Evolutionary conservation across 2,888 invertebrate genomes (phyloP).

Genomic region (Branchellion lobata): DNA sequence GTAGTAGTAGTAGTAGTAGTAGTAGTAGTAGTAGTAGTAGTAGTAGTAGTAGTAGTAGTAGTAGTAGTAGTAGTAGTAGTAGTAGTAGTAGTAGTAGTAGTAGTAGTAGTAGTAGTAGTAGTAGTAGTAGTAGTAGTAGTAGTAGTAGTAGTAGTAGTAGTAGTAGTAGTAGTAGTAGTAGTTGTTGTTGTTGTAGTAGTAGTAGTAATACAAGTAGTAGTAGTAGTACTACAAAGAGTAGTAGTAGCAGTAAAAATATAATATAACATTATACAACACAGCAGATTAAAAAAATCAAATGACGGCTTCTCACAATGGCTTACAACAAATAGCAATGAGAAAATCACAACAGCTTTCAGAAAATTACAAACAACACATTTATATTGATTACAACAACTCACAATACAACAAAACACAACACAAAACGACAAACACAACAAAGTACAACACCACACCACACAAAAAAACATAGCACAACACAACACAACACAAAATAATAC

Average conservation of each 20-base stretch:
- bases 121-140: background rate
- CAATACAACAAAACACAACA: no score
- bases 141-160: background rate
- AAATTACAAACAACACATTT: no score
- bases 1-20: constrained; percentile 34
- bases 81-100: constrained; percentile 19
- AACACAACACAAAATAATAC: no score
- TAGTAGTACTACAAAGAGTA: background rate
- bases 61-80: constrained; percentile 24
- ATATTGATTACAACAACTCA: no score
- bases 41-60: constrained; percentile 8
- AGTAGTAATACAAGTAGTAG: constrained; percentile 10
- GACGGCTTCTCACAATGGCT: no score
- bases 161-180: constrained; percentile 17
- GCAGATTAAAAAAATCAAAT: background rate
- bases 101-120: background rate
- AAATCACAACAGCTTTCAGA: no score
- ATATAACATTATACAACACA: background rate
- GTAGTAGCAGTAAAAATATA: background rate
- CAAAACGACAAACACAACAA: no score
- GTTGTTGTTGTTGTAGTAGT: constrained; percentile 11
- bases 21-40: constrained; percentile 35
- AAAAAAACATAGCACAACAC: no score
- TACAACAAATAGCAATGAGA: no score
- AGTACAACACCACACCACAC: no score